phyloP scores from a whole-genome alignment of 2,113 vertebrate species.

The Laticauda laticaudata region DNA sequence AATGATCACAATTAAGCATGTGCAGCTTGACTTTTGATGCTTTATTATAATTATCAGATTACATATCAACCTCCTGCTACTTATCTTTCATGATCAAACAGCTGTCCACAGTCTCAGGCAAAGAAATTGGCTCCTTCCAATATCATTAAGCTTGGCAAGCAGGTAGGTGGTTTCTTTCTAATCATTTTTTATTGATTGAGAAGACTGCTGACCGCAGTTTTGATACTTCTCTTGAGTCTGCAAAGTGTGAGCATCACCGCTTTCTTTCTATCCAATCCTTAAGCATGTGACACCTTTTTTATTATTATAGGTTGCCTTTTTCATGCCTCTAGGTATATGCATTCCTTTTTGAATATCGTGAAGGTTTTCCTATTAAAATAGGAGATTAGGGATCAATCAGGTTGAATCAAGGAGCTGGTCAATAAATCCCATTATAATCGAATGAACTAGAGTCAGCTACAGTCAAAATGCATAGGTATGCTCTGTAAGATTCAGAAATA shows the following conservation, averaged over 20 bases:
- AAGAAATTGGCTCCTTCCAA: not conserved
- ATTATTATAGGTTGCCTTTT: not conserved
- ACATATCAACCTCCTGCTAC: not conserved
- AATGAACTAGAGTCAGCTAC: not conserved
- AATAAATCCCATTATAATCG: not conserved
- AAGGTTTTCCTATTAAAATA: not conserved
- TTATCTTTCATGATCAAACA: not conserved
- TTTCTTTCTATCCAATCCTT: not conserved
- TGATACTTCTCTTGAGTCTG: not conserved
- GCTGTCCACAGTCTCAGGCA: not conserved
- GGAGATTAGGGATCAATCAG: not conserved
- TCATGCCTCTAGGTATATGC: not conserved
- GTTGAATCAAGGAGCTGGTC: not conserved
- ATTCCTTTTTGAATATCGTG: not conserved
- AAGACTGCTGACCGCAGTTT: not conserved
- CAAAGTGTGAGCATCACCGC: not conserved
- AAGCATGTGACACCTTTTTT: not conserved
- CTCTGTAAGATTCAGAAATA: not conserved
- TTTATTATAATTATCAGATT: not conserved
- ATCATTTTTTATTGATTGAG: not conserved
- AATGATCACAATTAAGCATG: not conserved
- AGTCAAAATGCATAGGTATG: not conserved
- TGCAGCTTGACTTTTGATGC: not conserved
- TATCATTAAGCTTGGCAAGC: not conserved
- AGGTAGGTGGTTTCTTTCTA: not conserved